Evolutionary conservation across 2,888 invertebrate species (phyloP), one percentile per base, ranked within the genome.

Genomic region (Drosophila pseudotakahashii): DNA sequence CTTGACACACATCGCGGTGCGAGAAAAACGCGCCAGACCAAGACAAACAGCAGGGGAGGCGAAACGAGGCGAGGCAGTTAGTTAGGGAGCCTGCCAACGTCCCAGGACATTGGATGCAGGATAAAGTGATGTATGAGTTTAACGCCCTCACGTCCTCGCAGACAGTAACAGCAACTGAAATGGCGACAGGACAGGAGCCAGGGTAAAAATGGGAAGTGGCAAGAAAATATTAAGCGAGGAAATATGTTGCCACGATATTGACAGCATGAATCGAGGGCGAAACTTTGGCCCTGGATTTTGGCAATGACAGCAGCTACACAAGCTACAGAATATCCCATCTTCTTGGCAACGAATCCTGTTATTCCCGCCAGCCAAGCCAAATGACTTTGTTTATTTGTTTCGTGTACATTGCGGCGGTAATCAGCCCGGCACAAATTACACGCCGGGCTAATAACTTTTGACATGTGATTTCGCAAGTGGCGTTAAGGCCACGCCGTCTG

Each of bases 91-190:
- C 53, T 58, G 58, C 58, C 58, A 58, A 41, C 19, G 32, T 59
- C 58, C 42, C 55, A 53, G 54, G 55, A 71, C 42, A 30, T n/a
- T 60, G 76, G 32, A 34, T 14, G 37, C 37, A 19, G 39, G 54
- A 39, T 58, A 51, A 37, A 88, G 89, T 90, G 88, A 89, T 87
- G 87, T 81, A 90, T 89, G 88, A 81, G 90, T 89, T 88, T 89
- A 89, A 89, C 81, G 89, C 88, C 88, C 89, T 86, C 88, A 81
- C 88, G 85, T 85, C 66, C 58, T 48, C 55, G 52, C 63, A 42
- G 57, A 66, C 75, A 57, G 72, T 62, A 53, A 44, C 53, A 75
- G 58, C 58, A n/a, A 34, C 48, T 48, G 16, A 19, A 48, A 58
- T 58, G 32, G 64, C 69, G 66, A 59, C 80, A 77, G 70, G 70